Percentiles rank a stretch among this genome's conserved stretches.
These are phyloP conservation scores for Heliconius charithonia DNA, from an alignment of 2,888 invertebrate species.

Conservation along the genomic window DNA sequence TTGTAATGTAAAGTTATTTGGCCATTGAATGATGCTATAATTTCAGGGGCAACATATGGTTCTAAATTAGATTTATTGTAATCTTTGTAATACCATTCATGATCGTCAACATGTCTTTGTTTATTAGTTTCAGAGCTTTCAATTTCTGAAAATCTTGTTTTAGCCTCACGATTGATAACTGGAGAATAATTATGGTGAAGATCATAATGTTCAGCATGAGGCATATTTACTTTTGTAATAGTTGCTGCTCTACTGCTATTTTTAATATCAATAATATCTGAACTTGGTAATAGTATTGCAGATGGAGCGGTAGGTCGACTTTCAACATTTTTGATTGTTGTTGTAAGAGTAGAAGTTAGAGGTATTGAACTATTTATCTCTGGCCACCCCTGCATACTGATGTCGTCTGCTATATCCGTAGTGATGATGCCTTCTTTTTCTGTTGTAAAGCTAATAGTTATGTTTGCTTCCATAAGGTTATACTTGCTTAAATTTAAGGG, in stretches of 20 bases:
- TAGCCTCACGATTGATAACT: slow-evolving; percentile 71
- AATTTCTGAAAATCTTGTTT: slow-evolving; percentile 72
- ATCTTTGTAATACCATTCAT: slow-evolving; percentile 94
- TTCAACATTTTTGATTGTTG: slow-evolving; percentile 67
- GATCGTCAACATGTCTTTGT: slow-evolving; percentile 78
- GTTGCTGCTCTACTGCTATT: slow-evolving; percentile 73
- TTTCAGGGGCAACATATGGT: slow-evolving; percentile 76
- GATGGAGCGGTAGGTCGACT: slow-evolving; percentile 82
- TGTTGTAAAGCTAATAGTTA: slow-evolving; percentile 74
- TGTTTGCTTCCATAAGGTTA: slow-evolving; percentile 76
- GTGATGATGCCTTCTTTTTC: slow-evolving; percentile 78
- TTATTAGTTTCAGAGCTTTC: slow-evolving; percentile 73
- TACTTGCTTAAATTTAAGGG: slow-evolving; percentile 72
- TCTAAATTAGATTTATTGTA: slow-evolving; percentile 87
- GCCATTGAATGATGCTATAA: slow-evolving; percentile 58
- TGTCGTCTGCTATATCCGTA: slow-evolving; percentile 76
- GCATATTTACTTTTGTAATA: slow-evolving; percentile 76
- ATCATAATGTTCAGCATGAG: slow-evolving; percentile 67
- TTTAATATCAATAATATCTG: slow-evolving; percentile 60
- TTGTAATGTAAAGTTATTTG: slow-evolving; percentile 43
- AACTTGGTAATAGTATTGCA: slow-evolving; percentile 85
- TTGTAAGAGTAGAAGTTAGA: slow-evolving; percentile 58
- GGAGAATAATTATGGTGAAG: slow-evolving; percentile 67
- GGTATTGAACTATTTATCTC: slow-evolving; percentile 69
- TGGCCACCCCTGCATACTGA: slow-evolving; percentile 73